Base-by-base conservation (phyloP, 2,888 invertebrate genomes). In the Tinea pellionella region DNA sequence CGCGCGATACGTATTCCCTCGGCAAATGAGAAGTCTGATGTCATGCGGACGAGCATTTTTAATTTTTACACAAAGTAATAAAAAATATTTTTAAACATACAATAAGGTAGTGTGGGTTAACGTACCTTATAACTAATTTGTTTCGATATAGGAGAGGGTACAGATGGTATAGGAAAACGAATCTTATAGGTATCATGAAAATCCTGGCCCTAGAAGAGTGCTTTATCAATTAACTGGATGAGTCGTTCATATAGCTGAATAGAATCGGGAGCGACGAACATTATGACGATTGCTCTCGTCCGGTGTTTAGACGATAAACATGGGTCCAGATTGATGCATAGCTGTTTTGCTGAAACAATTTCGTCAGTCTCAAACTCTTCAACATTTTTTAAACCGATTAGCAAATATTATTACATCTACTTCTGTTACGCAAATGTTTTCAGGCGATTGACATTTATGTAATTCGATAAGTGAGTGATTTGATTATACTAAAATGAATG, bases 391-490 rank as follows among this genome's bases (percentile, higher is more conserved):
- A 37, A 9, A 2, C 9, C 9, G 37, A 37, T 37, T 37, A 37
- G 37, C 37, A 37, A 1, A 37, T n/a, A 37, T 37, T 37, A 12
- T 15, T 47, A 47, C 47, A 2, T 1, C 55, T 24, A 19, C 24
- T 55, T 8, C 18, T 6, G 3, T 55, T 13, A 29, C 55, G 55
- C 55, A 55, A 18, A 24, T 55, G 55, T 11, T 55, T 55, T 55
- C 24, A 55, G 29, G 9, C 24, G 24, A 16, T 29, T 55, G 55
- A 55, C 19, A 29, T 29, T 55, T 18, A 37, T 24, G 47, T 47
- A 47, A 47, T 15, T 47, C 15, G 47, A 55, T 55, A 55, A 55
- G 16, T 16, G 55, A 76, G 74, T 67, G 72, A 71, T 73, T 74
- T 73, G 72, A 47, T 47, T 66, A 68, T 69, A 70, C 55, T 57